phyloP scores from a whole-genome alignment of 1,140 invertebrate genomes.

The Habropoda laboriosa region DNA sequence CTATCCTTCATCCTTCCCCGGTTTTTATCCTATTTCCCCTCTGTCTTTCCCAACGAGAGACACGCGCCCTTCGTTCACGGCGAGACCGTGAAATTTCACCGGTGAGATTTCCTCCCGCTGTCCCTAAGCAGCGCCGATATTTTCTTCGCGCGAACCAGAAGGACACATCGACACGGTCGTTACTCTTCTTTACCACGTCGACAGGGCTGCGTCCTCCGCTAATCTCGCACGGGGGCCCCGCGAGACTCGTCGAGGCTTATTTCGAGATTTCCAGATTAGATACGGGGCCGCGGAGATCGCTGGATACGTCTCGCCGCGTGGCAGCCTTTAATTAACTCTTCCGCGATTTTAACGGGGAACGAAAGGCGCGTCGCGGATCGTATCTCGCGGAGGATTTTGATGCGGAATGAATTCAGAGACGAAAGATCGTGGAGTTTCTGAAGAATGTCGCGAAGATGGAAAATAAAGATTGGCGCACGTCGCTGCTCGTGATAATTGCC shows the following conservation, averaged over 20 bases:
- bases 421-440: conserved; percentile 11
- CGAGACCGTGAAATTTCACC: conserved; percentile 41
- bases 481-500: conserved; percentile 17
- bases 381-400: conserved; percentile 32
- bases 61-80: conserved; percentile 61
- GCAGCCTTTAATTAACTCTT: conserved; percentile 47
- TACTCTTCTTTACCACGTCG: conserved; percentile 43
- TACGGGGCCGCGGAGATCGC: conserved; percentile 37
- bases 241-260: conserved; percentile 23
- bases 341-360: conserved; percentile 39
- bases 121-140: no score
- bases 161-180: conserved; percentile 23
- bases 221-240: conserved; percentile 4
- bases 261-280: conserved; percentile 45
- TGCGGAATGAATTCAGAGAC: conserved; percentile 30
- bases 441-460: conserved; percentile 38
- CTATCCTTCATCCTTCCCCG: conserved; percentile 56
- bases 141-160: no score
- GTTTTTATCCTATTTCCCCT: conserved; percentile 26
- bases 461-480: conserved; percentile 32
- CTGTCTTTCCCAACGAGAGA: conserved; percentile 37
- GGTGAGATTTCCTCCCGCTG: background rate
- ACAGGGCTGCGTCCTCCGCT: conserved; percentile 2
- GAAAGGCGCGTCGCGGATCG: conserved; percentile 16
- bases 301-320: conserved; percentile 30